phyloP scores from a whole-genome alignment of 1,140 invertebrate genomes.

The Andricus grossulariae region DNA sequence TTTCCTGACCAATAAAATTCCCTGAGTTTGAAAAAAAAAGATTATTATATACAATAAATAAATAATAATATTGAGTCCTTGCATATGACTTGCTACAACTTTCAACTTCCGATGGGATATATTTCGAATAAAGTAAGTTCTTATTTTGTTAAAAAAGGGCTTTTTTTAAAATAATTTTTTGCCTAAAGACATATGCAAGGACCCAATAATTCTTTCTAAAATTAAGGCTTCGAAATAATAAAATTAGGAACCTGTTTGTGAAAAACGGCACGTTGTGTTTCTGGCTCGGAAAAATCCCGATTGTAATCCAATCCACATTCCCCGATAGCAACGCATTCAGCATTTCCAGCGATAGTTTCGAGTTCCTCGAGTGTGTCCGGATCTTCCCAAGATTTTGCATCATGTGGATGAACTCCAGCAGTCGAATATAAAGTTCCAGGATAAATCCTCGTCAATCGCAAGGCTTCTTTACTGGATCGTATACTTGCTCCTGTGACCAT shows the following conservation, averaged over 20 bases:
- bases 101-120: too few relatives aligned
- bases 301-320: constrained; percentile 97
- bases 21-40: too few relatives aligned
- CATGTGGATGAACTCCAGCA: constrained; percentile 95
- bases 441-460: constrained; percentile 90
- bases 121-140: too few relatives aligned
- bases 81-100: too few relatives aligned
- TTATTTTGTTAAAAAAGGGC: too few relatives aligned
- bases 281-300: constrained; percentile 93
- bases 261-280: constrained; percentile 91
- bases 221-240: too few relatives aligned
- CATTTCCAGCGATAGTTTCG: constrained; percentile 83
- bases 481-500: constrained; percentile 95
- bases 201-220: too few relatives aligned
- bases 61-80: too few relatives aligned
- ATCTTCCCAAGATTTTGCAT: constrained; percentile 95
- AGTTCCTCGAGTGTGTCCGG: constrained; percentile 83
- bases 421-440: constrained; percentile 94
- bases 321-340: constrained; percentile 94
- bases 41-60: too few relatives aligned
- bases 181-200: too few relatives aligned
- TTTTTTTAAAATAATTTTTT: too few relatives aligned
- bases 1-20: too few relatives aligned
- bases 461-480: constrained; percentile 91
- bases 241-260: constrained; percentile 81